Base-by-base conservation (phyloP, 2,113 vertebrate genomes). In the Carassius carassius region DNA sequence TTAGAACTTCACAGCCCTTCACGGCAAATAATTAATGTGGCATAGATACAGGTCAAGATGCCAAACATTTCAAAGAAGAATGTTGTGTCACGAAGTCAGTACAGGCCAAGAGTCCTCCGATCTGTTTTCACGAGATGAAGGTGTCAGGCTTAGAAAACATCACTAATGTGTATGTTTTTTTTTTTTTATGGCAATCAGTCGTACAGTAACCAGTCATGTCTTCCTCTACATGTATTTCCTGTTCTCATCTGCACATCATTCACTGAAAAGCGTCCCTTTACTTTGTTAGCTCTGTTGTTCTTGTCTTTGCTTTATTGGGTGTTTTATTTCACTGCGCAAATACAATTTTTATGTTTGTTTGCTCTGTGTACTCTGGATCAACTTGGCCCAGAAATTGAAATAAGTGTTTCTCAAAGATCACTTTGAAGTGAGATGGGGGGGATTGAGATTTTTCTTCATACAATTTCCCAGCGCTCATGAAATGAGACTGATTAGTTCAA, bases 401-500 rank as follows among this genome's bases (percentile, higher is more conserved):
- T 63, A 69, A 76, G 73, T 56, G 32, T 87, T 87, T 85, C 62
- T 67, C 60, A 60, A 65, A 19, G 47, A 49, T 54, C 49, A 12
- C 86, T 87, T 87, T 84, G 84, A 87, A 87, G 86, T 67, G 49
- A 65, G 41, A 0, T 16, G 79, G 12, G 29, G 8, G 62, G 65
- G 65, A 21, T 37, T 74, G 79, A 84, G 84, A 86, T 72, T 88
- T 69, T 51, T 29, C 47, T 80, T 60, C 19, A 51, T 84, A 62
- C 74, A 77, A 67, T 84, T 88, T 90, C 84, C 86, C 86, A 83
- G 65, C 21, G 67, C 78, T 81, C 81, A 62, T 86, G 82, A 87
- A 89, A 88, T 56, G 88, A 87, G 84, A 87, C 84, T 90, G 88
- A 91, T 88, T 86, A 82, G 82, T 88, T 87, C 47, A 65, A 78